Conservation (phyloP, 2,113 vertebrate genomes). For the Gadus chalcogrammus region DNA sequence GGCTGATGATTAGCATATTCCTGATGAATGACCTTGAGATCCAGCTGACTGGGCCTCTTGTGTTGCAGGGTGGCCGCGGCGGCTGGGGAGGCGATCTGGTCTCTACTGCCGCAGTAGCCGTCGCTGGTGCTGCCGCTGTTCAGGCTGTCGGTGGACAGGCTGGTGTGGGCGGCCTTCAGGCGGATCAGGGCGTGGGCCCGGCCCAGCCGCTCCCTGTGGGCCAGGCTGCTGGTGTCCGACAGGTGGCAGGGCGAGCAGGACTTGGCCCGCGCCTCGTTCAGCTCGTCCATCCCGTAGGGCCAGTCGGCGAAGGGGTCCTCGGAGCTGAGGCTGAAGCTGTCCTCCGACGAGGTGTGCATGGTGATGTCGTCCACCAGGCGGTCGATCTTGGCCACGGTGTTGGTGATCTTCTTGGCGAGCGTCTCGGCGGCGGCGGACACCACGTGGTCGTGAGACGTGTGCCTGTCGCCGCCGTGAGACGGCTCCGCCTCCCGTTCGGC, state of each 20-base stretch:
- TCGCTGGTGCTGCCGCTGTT: slow-evolving; percentile 92
- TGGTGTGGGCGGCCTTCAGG: slow-evolving; percentile 82
- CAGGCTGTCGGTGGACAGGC: slow-evolving; percentile 90
- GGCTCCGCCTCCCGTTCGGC: slow-evolving; percentile 74
- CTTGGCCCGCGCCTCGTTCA: slow-evolving; percentile 81
- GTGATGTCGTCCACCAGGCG: slow-evolving; percentile 92
- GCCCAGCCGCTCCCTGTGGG: slow-evolving; percentile 73
- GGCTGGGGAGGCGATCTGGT: slow-evolving; percentile 76
- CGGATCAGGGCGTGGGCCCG: slow-evolving; percentile 81
- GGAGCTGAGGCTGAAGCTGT: slow-evolving; percentile 95
- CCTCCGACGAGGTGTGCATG: slow-evolving; percentile 92
- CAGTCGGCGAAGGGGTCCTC: slow-evolving; percentile 90
- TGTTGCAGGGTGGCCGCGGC: slow-evolving; percentile 73
- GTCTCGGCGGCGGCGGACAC: slow-evolving; percentile 83
- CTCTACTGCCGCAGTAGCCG: slow-evolving; percentile 83
- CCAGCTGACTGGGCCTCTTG: slow-evolving; percentile 84
- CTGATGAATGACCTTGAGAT: slow-evolving; percentile 78
- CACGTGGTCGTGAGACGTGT: slow-evolving; percentile 62
- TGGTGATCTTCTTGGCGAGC: slow-evolving; percentile 87
- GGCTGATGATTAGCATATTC: slow-evolving; percentile 45
- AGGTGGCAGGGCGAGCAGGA: slow-evolving; percentile 87
- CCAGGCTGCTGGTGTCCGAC: slow-evolving; percentile 73
- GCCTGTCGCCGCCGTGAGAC: slow-evolving; percentile 64
- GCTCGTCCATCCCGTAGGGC: slow-evolving; percentile 83
- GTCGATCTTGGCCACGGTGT: slow-evolving; percentile 91